Conservation (phyloP, 2,888 invertebrate genomes). For the Frankliniella fusca region DNA sequence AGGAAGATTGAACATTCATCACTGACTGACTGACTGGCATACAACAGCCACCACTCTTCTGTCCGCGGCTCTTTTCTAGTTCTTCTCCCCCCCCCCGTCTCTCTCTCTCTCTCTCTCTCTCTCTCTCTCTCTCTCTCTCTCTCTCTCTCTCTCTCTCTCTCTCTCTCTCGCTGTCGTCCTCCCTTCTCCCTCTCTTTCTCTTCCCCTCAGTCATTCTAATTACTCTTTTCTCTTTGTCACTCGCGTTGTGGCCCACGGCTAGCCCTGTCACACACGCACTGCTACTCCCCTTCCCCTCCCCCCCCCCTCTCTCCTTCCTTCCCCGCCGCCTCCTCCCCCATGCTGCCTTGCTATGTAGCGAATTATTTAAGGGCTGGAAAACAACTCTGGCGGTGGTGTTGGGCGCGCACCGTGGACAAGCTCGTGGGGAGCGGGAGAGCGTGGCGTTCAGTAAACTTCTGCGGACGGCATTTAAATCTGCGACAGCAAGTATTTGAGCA, state of each 20-base stretch:
- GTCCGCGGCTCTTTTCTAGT: not conserved
- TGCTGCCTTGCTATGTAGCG: not conserved
- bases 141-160: not conserved
- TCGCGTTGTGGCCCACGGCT: too few species aligned
- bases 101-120: not conserved
- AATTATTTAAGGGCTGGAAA: constrained; percentile 23
- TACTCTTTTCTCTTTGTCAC: too few species aligned
- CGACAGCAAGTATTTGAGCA: too few species aligned
- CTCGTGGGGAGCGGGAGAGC: too few species aligned
- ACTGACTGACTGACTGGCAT: not conserved
- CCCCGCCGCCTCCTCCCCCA: not conserved
- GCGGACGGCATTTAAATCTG: too few species aligned
- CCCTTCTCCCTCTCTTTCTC: not conserved
- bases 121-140: not conserved
- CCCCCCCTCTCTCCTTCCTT: not conserved
- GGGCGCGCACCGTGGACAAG: too few species aligned
- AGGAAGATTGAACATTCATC: not conserved
- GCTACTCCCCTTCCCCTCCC: not conserved
- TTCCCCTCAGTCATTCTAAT: not conserved
- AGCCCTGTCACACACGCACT: not conserved
- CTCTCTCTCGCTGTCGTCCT: not conserved
- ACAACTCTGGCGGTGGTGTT: not conserved
- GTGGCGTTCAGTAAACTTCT: too few species aligned
- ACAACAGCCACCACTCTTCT: not conserved
- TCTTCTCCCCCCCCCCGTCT: not conserved